These are phyloP conservation scores for Apocrypta bakeri DNA, from an alignment of 1,140 invertebrate species.

Conservation along the genomic window DNA sequence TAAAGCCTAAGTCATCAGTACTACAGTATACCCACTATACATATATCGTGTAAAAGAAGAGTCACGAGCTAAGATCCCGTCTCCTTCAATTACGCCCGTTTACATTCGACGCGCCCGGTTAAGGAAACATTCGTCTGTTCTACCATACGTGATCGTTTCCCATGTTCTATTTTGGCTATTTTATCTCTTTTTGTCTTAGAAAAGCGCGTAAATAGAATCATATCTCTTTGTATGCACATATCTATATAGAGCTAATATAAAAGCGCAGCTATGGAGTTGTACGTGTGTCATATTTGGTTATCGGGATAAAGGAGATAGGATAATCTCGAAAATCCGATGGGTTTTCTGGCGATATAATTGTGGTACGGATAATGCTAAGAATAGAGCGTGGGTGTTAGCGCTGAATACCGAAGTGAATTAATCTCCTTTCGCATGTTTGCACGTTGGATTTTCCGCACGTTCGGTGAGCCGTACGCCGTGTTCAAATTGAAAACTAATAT, in stretches of 20 bases:
- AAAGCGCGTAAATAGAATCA: neutral
- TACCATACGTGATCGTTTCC: too few species aligned
- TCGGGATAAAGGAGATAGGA: neutral
- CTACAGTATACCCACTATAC: too few species aligned
- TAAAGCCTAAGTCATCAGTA: conserved; percentile 17
- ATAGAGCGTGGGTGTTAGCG: neutral
- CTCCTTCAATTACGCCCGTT: conserved; percentile 3
- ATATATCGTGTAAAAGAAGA: neutral
- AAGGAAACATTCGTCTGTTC: neutral
- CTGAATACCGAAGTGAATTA: neutral
- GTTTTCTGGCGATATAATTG: neutral
- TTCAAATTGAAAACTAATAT: neutral
- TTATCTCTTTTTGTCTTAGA: neutral
- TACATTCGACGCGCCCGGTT: neutral
- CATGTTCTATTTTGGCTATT: neutral
- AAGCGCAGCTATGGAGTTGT: neutral
- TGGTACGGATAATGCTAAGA: neutral
- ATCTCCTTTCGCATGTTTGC: neutral
- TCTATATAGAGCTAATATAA: neutral
- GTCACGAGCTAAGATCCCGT: neutral
- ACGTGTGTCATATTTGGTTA: neutral
- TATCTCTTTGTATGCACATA: neutral
- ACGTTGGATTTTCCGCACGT: neutral
- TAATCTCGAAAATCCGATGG: conserved; percentile 15
- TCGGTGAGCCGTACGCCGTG: too few species aligned